A percentile compares a stretch with the other conserved stretches of the same genome.
Conservation (phyloP, 2,113 vertebrate genomes). For the Cyprinodon tularosa region DNA sequence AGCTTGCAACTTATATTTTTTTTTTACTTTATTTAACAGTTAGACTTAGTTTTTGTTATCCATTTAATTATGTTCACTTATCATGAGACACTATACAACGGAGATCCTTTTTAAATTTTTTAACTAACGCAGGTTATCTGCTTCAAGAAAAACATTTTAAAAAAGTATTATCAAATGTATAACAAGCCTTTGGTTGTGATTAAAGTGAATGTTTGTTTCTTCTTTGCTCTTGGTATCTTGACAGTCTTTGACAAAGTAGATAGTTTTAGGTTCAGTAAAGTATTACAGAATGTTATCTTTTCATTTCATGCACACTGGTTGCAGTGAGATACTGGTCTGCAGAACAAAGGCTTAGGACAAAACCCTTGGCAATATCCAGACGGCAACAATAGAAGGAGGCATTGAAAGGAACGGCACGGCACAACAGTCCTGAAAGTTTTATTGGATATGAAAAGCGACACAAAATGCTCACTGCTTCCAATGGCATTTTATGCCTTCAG, state of each 20-base stretch:
- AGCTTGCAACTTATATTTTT: no score
- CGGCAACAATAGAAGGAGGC: background rate
- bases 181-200: background rate
- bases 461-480: background rate
- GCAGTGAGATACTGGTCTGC: background rate
- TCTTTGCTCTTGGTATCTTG: background rate
- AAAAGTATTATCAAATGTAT: background rate
- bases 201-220: background rate
- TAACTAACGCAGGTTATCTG: background rate
- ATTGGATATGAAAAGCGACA: background rate
- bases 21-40: no score
- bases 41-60: no score
- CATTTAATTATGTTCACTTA: no score
- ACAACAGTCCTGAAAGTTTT: background rate
- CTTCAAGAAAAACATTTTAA: background rate
- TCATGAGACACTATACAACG: no score
- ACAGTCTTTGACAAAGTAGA: background rate
- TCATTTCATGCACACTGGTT: background rate
- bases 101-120: background rate
- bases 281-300: background rate
- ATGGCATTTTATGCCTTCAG: background rate
- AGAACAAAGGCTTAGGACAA: conserved; percentile 12
- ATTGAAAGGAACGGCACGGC: background rate
- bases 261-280: background rate
- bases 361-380: background rate